phyloP scores from a whole-genome alignment of 2,113 vertebrate genomes.

The Euleptes europaea region DNA sequence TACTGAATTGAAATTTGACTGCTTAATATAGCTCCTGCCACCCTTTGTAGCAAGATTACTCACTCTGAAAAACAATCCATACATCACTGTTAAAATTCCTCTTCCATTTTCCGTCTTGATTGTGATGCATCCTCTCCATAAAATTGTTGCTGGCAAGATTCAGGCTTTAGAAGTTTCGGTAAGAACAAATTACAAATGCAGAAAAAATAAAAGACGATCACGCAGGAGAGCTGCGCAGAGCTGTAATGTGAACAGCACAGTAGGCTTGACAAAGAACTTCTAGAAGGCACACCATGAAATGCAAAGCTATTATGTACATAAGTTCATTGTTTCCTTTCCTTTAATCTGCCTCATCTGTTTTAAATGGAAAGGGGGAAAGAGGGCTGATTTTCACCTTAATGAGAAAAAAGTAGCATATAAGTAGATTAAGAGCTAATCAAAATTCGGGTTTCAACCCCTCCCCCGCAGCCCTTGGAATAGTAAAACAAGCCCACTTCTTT shows the following conservation, averaged over 20 bases:
- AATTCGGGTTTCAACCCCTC: background rate
- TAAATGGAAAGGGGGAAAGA: background rate
- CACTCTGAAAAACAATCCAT: constrained; percentile 1
- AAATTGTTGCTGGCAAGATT: background rate
- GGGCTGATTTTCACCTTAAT: constrained; percentile 17
- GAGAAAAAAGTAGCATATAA: constrained; percentile 9
- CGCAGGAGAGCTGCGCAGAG: background rate
- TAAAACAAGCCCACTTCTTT: constrained; percentile 31
- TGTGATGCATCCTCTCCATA: background rate
- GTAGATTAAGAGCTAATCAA: background rate
- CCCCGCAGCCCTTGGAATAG: background rate
- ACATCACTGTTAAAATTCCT: background rate
- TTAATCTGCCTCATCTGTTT: constrained; percentile 22
- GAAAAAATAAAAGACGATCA: background rate
- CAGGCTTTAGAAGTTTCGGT: background rate
- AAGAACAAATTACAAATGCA: background rate
- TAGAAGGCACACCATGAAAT: background rate
- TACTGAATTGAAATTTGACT: too few relatives aligned
- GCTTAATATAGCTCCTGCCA: too few relatives aligned
- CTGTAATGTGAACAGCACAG: background rate
- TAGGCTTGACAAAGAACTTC: background rate
- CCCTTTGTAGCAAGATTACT: background rate
- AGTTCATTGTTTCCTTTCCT: background rate
- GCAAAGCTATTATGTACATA: background rate
- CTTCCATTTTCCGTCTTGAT: constrained; percentile 1